A percentile compares a stretch with the other conserved stretches of the same genome.
Conservation (phyloP, 1,140 invertebrate genomes). For the Papilio aristodemus region DNA sequence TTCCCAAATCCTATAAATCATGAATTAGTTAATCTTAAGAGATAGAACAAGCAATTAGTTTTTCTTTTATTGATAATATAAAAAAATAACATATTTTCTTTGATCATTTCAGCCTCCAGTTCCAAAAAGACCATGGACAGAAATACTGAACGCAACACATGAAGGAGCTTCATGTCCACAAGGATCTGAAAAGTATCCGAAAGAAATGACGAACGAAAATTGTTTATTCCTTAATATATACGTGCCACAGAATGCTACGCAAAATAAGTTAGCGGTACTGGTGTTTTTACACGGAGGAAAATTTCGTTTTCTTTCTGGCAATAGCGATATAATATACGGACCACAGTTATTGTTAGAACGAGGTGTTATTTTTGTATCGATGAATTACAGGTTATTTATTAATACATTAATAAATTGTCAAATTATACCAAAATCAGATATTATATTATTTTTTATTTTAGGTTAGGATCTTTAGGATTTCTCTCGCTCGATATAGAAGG, state of each 20-base stretch:
- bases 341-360: constrained; percentile 43
- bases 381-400: constrained; percentile 45
- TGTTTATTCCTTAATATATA: constrained; percentile 45
- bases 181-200: constrained; percentile 31
- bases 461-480: constrained; percentile 85
- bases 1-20: too few relatives aligned
- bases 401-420: not conserved
- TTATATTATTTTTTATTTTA: constrained; percentile 41
- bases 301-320: constrained; percentile 36
- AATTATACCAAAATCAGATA: too few relatives aligned
- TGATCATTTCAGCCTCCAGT: constrained; percentile 42
- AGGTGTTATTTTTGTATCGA: constrained; percentile 40
- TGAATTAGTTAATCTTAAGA: too few relatives aligned
- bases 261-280: constrained; percentile 35
- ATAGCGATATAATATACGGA: constrained; percentile 39
- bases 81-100: not conserved
- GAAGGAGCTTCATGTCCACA: constrained; percentile 43
- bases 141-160: constrained; percentile 39
- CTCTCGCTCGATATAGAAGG: constrained; percentile 82
- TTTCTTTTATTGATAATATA: not conserved
- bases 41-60: too few relatives aligned
- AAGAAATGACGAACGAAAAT: constrained; percentile 43
- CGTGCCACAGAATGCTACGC: constrained; percentile 33
- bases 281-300: constrained; percentile 43
- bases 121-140: constrained; percentile 42